phyloP scores from a whole-genome alignment of 1,140 invertebrate genomes.

The Brachionus koreanus region DNA sequence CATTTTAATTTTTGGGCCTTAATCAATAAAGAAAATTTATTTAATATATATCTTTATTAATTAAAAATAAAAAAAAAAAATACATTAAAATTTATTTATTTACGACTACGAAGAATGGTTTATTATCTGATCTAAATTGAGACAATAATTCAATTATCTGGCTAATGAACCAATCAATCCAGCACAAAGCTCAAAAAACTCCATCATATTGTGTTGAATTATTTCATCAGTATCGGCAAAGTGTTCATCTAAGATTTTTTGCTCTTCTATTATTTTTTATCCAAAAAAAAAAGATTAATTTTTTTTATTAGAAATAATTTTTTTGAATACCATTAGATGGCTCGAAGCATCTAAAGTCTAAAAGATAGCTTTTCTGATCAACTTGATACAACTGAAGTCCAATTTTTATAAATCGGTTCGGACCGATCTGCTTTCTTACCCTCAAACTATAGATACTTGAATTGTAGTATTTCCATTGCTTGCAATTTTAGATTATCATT shows the following conservation, averaged over 20 bases:
- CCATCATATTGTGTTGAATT: slow-evolving; percentile 84
- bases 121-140: background rate
- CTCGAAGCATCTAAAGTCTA: slow-evolving; percentile 72
- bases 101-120: background rate
- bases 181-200: slow-evolving; percentile 99
- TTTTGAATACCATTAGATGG: background rate
- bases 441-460: slow-evolving; percentile 44
- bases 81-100: background rate
- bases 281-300: slow-evolving; percentile 30
- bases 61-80: slow-evolving; percentile 1
- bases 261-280: slow-evolving; percentile 46
- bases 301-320: background rate
- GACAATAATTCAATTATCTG: slow-evolving; percentile 49
- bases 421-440: background rate
- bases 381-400: slow-evolving; percentile 97
- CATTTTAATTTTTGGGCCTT: too few relatives aligned
- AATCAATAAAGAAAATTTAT: too few relatives aligned
- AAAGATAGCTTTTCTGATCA: slow-evolving; percentile 89
- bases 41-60: background rate
- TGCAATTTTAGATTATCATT: background rate
- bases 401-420: slow-evolving; percentile 71
- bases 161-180: slow-evolving; percentile 93
- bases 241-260: slow-evolving; percentile 51
- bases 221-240: slow-evolving; percentile 52
- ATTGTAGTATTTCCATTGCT: slow-evolving; percentile 45